A percentile compares a stretch with the other conserved stretches of the same genome.
phyloP scores from a whole-genome alignment of 2,797 vertebrate species.

The Tapirus indicus region DNA sequence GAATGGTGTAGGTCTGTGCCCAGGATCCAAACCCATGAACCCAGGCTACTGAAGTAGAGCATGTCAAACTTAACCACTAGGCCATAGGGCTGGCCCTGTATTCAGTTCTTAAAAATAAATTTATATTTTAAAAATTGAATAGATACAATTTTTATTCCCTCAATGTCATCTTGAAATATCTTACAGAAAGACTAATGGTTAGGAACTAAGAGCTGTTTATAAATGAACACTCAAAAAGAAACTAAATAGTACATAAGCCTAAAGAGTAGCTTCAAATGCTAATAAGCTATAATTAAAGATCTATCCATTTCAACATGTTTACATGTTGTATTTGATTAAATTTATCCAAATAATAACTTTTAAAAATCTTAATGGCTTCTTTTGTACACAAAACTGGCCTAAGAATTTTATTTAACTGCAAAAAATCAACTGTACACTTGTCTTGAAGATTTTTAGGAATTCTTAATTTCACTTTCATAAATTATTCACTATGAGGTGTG shows the following conservation, averaged over 20 bases:
- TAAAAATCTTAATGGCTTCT: background rate
- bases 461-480: background rate
- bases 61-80: no score
- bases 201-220: background rate
- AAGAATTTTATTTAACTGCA: background rate
- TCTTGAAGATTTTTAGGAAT: background rate
- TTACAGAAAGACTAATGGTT: background rate
- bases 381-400: background rate
- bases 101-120: background rate
- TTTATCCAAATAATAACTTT: background rate
- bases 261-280: background rate
- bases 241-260: background rate
- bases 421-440: background rate
- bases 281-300: background rate
- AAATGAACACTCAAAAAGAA: constrained; percentile 22
- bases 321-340: background rate
- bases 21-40: no score
- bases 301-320: constrained; percentile 10
- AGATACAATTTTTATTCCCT: background rate
- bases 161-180: background rate
- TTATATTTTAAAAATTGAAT: background rate
- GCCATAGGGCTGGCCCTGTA: no score
- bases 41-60: background rate
- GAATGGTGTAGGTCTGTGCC: no score
- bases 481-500: background rate